A percentile compares a stretch with the other conserved stretches of the same genome.
These are phyloP conservation scores for Chinchilla lanigera DNA, from an alignment of 2,113 vertebrate genomes.

Conservation along the genomic window DNA sequence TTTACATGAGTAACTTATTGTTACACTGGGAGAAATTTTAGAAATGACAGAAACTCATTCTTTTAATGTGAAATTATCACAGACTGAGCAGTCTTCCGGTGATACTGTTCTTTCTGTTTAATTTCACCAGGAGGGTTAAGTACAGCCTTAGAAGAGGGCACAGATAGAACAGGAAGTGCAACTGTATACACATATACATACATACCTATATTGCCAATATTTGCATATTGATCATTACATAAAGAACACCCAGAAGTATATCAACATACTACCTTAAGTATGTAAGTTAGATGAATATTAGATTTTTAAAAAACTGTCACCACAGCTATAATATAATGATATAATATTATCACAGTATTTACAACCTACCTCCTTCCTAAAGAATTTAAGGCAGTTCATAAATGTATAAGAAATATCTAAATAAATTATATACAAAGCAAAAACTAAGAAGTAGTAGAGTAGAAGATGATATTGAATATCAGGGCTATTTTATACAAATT, in stretches of 20 bases:
- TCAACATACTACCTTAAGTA: not conserved
- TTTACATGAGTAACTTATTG: not conserved
- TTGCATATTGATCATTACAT: not conserved
- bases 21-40: conserved; percentile 26
- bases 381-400: not conserved
- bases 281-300: not conserved
- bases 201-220: not conserved
- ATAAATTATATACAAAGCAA: conserved; percentile 24
- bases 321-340: not conserved
- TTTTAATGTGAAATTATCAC: conserved; percentile 33
- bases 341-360: conserved; percentile 13
- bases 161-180: not conserved
- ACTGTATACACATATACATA: no score
- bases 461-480: not conserved
- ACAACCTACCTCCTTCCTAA: not conserved
- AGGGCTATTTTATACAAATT: not conserved
- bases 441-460: not conserved
- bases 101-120: not conserved
- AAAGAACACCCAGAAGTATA: not conserved
- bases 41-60: conserved; percentile 14
- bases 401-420: not conserved
- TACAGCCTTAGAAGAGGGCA: not conserved
- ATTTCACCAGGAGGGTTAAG: not conserved
- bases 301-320: not conserved
- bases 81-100: not conserved